phyloP scores from a whole-genome alignment of 2,888 invertebrate species.

The Oscheius myriophilus region DNA sequence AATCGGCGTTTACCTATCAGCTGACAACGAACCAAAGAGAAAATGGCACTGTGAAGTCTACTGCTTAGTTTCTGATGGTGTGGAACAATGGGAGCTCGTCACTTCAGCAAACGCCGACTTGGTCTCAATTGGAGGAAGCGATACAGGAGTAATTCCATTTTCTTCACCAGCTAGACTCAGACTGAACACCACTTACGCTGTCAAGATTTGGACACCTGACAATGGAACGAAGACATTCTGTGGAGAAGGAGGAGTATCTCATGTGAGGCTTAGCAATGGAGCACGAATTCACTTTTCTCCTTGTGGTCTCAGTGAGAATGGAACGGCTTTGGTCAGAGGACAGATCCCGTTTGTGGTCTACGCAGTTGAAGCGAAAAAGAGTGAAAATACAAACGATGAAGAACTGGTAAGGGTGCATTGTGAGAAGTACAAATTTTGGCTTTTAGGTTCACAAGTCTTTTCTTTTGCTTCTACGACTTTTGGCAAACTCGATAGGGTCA shows the following conservation, averaged over 20 bases:
- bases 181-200: slow-evolving; percentile 56
- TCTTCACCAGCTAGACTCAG: slow-evolving; percentile 45
- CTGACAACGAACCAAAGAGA: slow-evolving; percentile 40
- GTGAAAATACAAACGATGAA: slow-evolving; percentile 8
- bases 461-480: slow-evolving; percentile 54
- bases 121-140: slow-evolving; percentile 3
- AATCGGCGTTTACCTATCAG: slow-evolving; percentile 43
- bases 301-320: slow-evolving; percentile 72
- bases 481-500: slow-evolving; percentile 55
- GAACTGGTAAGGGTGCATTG: slow-evolving; percentile 24
- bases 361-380: slow-evolving; percentile 70
- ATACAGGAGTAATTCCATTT: slow-evolving; percentile 39
- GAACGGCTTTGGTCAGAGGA: slow-evolving; percentile 92
- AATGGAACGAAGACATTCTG: slow-evolving; percentile 81
- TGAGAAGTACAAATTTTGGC: not conserved
- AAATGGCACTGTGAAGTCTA: slow-evolving; percentile 35
- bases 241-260: slow-evolving; percentile 89
- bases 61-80: slow-evolving; percentile 15
- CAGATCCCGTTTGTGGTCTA: slow-evolving; percentile 93
- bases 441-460: slow-evolving; percentile 40
- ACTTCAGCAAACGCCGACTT: slow-evolving; percentile 34
- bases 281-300: slow-evolving; percentile 53
- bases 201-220: slow-evolving; percentile 53
- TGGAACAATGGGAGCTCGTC: slow-evolving; percentile 38
- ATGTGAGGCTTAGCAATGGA: slow-evolving; percentile 90